Conservation (phyloP, 2,888 invertebrate species). For the Nomada lathburiana region DNA sequence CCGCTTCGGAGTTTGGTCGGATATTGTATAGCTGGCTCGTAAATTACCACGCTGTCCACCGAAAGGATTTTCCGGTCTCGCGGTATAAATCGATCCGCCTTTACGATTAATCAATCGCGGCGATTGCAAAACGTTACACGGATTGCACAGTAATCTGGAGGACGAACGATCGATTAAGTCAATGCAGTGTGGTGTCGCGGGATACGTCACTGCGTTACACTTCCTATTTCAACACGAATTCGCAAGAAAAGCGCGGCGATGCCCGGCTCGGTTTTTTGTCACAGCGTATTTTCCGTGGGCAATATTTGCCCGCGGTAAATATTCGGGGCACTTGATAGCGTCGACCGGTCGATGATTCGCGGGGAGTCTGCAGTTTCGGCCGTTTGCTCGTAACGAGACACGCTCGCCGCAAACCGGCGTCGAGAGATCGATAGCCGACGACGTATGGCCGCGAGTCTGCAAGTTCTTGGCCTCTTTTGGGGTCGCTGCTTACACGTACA, state of each 20-base stretch:
- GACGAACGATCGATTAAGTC: constrained; percentile 32
- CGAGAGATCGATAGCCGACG: constrained; percentile 57
- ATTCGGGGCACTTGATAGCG: constrained; percentile 27
- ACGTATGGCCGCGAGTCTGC: constrained; percentile 46
- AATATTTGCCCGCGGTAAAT: constrained; percentile 36
- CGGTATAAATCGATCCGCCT: constrained; percentile 24
- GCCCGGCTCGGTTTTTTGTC: neutral
- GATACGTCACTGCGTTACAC: too few species aligned
- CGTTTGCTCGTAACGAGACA: constrained; percentile 41
- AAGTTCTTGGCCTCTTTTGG: constrained; percentile 53
- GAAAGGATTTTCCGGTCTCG: constrained; percentile 37
- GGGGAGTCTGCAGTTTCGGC: constrained; percentile 22
- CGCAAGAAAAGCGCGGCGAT: neutral
- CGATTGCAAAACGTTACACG: constrained; percentile 19
- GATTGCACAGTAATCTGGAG: constrained; percentile 7
- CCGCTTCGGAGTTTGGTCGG: neutral
- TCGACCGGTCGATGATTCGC: constrained; percentile 6
- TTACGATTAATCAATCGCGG: constrained; percentile 35
- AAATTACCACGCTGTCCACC: constrained; percentile 29
- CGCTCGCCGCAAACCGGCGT: constrained; percentile 44
- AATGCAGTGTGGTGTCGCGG: neutral
- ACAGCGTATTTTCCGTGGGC: constrained; percentile 20
- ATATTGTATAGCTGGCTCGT: constrained; percentile 14
- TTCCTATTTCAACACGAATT: too few species aligned
- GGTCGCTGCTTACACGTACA: constrained; percentile 53